Conservation (phyloP, 2,113 vertebrate species). For the Actenoides lindsayi region DNA sequence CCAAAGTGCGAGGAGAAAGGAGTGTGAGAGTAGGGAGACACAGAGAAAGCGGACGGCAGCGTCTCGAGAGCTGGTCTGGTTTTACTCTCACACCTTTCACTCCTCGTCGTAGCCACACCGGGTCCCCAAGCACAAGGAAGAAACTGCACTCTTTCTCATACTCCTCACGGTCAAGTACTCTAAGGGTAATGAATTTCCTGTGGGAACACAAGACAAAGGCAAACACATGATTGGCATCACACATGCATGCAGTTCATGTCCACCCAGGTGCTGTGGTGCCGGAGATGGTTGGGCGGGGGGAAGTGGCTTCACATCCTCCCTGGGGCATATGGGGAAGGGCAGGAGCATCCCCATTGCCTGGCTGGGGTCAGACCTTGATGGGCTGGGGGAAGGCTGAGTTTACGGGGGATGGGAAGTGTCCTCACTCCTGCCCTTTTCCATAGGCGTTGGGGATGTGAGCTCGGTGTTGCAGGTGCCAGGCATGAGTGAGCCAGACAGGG, state of each 20-base stretch:
- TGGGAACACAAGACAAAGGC: constrained; percentile 91
- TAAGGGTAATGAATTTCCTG: constrained; percentile 95
- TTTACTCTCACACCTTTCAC: constrained; percentile 94
- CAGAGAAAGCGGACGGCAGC: constrained; percentile 78
- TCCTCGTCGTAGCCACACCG: constrained; percentile 91
- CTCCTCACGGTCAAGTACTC: constrained; percentile 91
- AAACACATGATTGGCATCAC: constrained; percentile 86
- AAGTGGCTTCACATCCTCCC: constrained; percentile 73
- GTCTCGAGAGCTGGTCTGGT: constrained; percentile 79
- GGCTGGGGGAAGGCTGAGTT: background rate
- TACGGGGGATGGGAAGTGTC: background rate
- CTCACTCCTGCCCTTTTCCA: constrained; percentile 72
- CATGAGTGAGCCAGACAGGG: constrained; percentile 78
- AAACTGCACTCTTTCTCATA: constrained; percentile 96
- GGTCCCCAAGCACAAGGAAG: constrained; percentile 93
- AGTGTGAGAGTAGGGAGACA: constrained; percentile 85
- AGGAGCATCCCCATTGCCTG: background rate
- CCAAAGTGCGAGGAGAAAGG: constrained; percentile 75
- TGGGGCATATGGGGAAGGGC: constrained; percentile 63
- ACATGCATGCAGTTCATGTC: constrained; percentile 75
- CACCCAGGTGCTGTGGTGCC: constrained; percentile 65
- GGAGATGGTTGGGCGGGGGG: constrained; percentile 77
- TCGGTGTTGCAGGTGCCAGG: constrained; percentile 70
- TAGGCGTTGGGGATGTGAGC: constrained; percentile 61
- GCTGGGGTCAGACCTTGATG: fast-evolving